Conservation (phyloP, 2,113 vertebrate genomes). For the Platichthys stellatus region DNA sequence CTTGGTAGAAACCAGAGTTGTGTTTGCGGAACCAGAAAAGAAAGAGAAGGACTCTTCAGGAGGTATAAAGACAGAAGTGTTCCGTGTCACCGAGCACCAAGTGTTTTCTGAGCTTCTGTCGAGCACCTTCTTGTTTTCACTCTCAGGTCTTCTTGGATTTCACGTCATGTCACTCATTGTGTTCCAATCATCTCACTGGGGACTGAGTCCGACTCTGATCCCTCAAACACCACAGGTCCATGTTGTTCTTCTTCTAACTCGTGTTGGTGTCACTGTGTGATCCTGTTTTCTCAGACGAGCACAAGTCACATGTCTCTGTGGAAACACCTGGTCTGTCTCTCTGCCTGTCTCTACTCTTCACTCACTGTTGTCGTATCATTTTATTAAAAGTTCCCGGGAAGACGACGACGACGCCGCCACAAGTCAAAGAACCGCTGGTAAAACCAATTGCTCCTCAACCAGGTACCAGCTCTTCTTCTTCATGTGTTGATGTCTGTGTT, state of each 20-base stretch:
- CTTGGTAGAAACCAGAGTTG: conserved; percentile 10
- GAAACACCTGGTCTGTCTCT: not conserved
- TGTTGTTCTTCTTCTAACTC: not conserved
- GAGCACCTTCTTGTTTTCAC: conserved; percentile 15
- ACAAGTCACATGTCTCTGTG: too few relatives aligned
- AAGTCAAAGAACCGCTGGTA: conserved; percentile 50
- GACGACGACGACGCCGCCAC: conserved; percentile 61
- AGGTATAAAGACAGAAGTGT: conserved; percentile 57
- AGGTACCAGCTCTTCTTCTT: conserved; percentile 67
- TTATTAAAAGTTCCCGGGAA: conserved; percentile 72
- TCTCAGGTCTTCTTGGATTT: not conserved
- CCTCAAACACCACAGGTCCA: not conserved
- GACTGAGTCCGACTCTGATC: conserved; percentile 4
- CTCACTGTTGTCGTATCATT: conserved; percentile 40
- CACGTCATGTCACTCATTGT: conserved; percentile 66
- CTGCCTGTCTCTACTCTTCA: conserved; percentile 26
- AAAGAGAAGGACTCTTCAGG: conserved; percentile 32
- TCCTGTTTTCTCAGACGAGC: not conserved
- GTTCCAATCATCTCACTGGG: conserved; percentile 19
- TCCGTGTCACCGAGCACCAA: conserved; percentile 54
- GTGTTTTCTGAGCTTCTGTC: conserved; percentile 54
- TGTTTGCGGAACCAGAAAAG: conserved; percentile 39
- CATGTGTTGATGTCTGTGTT: conserved; percentile 5
- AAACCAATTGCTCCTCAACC: conserved; percentile 58
- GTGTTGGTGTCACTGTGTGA: conserved; percentile 14